Evolutionary conservation across 1,140 invertebrate species (phyloP).

Genomic region (Diabrotica undecimpunctata): DNA sequence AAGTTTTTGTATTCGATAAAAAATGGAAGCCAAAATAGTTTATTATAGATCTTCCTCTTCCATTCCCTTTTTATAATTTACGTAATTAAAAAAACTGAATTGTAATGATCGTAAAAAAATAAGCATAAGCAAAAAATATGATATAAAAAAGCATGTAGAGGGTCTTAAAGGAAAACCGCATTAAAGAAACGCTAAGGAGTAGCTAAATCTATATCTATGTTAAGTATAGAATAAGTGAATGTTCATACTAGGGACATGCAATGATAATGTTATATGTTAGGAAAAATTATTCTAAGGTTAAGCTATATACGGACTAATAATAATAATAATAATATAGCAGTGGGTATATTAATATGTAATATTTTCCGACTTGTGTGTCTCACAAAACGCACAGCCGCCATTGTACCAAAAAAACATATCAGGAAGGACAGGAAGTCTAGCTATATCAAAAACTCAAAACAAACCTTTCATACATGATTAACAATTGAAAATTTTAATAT

Average conservation of each 20-base stretch:
- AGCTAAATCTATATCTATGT: constrained; percentile 43
- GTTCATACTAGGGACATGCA: constrained; percentile 44
- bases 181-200: constrained; percentile 33
- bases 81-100: constrained; percentile 29
- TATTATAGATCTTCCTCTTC: constrained; percentile 31
- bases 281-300: constrained; percentile 45
- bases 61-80: constrained; percentile 21
- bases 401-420: not conserved
- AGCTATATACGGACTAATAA: constrained; percentile 44
- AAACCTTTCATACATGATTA: too few relatives aligned
- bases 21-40: constrained; percentile 43
- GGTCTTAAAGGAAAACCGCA: constrained; percentile 17
- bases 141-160: constrained; percentile 21
- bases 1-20: constrained; percentile 32
- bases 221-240: constrained; percentile 42
- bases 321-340: constrained; percentile 38
- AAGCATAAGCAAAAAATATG: constrained; percentile 22
- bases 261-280: constrained; percentile 44
- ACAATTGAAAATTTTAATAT: too few relatives aligned
- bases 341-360: constrained; percentile 22
- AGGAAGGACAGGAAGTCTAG: not conserved
- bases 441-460: too few relatives aligned
- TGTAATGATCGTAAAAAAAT: constrained; percentile 36
- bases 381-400: constrained; percentile 13
- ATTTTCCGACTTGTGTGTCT: constrained; percentile 1